Conservation (phyloP, 2,888 invertebrate species). For the Cordylochernes scorpioides region DNA sequence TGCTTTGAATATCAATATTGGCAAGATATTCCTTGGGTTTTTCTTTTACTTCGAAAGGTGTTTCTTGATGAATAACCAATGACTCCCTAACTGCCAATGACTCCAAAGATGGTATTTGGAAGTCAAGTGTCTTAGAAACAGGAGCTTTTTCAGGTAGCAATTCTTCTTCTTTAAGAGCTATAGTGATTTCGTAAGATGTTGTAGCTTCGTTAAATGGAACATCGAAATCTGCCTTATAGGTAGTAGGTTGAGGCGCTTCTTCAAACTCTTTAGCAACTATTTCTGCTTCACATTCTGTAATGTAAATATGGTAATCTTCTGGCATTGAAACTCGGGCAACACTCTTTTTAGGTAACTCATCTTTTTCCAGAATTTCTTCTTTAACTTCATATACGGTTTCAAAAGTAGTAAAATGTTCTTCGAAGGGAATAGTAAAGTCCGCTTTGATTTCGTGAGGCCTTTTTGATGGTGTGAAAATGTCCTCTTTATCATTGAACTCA, state of each 20-base stretch:
- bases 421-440: conserved; percentile 8
- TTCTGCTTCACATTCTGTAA: conserved; percentile 9
- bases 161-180: conserved; percentile 4
- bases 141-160: no score
- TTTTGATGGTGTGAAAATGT: conserved; percentile 7
- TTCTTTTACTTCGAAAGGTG: conserved; percentile 3
- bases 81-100: no score
- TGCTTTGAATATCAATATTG: conserved; percentile 1
- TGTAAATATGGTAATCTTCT: conserved; percentile 7
- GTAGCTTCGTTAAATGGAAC: no score
- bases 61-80: no score
- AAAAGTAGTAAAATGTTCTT: conserved; percentile 10
- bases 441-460: conserved; percentile 9
- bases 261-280: no score
- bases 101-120: no score
- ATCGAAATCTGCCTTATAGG: no score
- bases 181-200: no score
- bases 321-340: conserved; percentile 8
- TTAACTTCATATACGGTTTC: conserved; percentile 6
- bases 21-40: conserved; percentile 4
- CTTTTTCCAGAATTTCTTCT: conserved; percentile 10
- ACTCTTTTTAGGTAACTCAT: conserved; percentile 3
- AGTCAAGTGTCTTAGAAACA: no score
- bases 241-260: no score
- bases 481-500: conserved; percentile 11